Evolutionary conservation across 2,888 invertebrate species (phyloP), one percentile per base, ranked within the genome.

Genomic region (Luperina nickerlii): DNA sequence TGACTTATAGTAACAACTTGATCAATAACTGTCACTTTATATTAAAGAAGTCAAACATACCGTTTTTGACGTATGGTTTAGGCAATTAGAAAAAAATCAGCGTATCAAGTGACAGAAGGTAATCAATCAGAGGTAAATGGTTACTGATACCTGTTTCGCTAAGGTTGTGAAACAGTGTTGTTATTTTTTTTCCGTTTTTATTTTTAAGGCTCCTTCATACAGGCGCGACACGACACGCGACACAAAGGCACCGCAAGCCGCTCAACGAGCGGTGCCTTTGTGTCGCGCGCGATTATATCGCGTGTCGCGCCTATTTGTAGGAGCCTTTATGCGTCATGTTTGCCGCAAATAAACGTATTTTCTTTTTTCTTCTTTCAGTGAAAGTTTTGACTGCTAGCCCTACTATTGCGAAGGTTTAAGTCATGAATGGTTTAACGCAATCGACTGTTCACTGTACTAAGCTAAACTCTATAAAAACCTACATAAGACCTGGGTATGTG

Each of bases 1-100:
- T 71, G 45, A 83, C 32, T 65, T 78, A 70, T 24, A 78, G 48
- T 67, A 71, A 84, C 85, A 80, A 74, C 70, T 71, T 81, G 70
- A 38, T 32, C 32, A 32, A 32, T 85, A 63, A 57, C 81, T 81
- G 82, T 85, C 82, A 85, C 42, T 66, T 45, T 45, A 11, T 7
- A 72, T 66, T 74, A 15, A 0, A 69, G 27, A 62, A 60, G 20
- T 72, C 13, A 77, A 65, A 70, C n/a, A 60, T 5, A 60, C 9
- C 57, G 24, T 60, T 83, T 60, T 83, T 60, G 69, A 83, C 57
- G 20, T 51, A 4, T 45, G 60, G 51, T 42, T 45, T 57, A 6
- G 15, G 48, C n/a, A 32, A 32, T 45, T 60, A 51, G 8, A 62
- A 69, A 63, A 81, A 72, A 67, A 1, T 13, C 13, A 32, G 15